A percentile compares a stretch with the other conserved stretches of the same genome.
These are phyloP conservation scores for Coptodon bakossiorum DNA, from an alignment of 2,113 vertebrate genomes.

Conservation along the genomic window DNA sequence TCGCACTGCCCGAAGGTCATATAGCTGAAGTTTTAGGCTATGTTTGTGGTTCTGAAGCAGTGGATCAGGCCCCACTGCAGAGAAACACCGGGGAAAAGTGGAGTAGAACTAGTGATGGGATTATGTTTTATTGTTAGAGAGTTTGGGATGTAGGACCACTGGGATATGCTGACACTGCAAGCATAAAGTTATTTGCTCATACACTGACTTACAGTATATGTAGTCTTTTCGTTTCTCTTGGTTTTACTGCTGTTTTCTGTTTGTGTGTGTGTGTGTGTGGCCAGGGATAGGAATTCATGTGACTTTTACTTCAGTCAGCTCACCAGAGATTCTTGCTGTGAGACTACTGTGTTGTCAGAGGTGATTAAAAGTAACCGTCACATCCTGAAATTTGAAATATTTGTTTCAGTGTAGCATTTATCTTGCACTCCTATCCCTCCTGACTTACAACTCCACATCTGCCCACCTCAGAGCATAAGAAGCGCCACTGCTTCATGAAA, in stretches of 20 bases:
- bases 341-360: background rate
- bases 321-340: background rate
- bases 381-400: background rate
- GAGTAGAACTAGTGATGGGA: background rate
- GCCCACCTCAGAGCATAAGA: background rate
- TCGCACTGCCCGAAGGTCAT: background rate
- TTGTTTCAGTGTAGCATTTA: background rate
- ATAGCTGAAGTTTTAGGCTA: background rate
- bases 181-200: background rate
- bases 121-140: background rate
- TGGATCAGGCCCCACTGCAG: background rate
- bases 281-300: background rate
- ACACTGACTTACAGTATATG: background rate
- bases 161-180: background rate
- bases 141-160: background rate
- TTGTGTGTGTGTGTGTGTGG: background rate
- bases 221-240: background rate
- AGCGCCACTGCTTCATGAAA: background rate
- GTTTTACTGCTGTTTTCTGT: background rate
- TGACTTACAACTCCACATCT: background rate
- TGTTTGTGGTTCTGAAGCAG: background rate
- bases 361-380: background rate
- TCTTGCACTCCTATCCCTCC: background rate
- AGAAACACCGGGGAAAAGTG: background rate
- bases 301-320: background rate